These are phyloP conservation scores for Diplodus puntazzo DNA, from an alignment of 2,797 vertebrate genomes.

Conservation along the genomic window DNA sequence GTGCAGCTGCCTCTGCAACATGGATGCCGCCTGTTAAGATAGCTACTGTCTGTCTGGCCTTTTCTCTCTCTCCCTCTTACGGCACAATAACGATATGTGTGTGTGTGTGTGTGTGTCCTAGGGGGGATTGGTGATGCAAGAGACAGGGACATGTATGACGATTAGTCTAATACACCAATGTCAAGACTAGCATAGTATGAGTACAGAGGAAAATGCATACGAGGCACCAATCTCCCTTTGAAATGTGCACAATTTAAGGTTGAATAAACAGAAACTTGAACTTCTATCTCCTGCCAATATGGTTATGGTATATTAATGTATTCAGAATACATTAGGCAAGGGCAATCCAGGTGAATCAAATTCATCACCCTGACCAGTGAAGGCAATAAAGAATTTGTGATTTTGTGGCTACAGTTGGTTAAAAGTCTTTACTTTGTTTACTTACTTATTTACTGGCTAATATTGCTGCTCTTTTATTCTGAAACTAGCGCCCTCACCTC, in stretches of 20 bases:
- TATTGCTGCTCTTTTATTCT: not conserved
- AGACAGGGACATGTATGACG: slow-evolving; percentile 4
- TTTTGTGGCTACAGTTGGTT: not conserved
- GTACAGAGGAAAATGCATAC: not conserved
- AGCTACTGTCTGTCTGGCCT: slow-evolving; percentile 51
- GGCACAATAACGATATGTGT: slow-evolving; percentile 4
- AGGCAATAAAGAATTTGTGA: not conserved
- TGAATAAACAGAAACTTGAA: slow-evolving; percentile 11
- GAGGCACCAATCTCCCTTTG: not conserved
- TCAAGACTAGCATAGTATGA: slow-evolving; percentile 2
- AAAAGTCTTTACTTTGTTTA: not conserved
- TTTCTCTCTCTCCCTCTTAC: not conserved
- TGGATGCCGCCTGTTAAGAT: slow-evolving; percentile 68
- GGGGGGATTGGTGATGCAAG: slow-evolving; percentile 12
- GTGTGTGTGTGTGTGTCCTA: slow-evolving; percentile 48
- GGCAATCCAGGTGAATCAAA: not conserved
- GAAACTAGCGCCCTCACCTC: not conserved
- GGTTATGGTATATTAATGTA: not conserved
- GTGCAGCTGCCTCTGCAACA: slow-evolving; percentile 54
- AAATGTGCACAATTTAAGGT: slow-evolving; percentile 9
- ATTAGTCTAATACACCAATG: slow-evolving; percentile 18
- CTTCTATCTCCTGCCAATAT: slow-evolving; percentile 6
- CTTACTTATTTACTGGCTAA: slow-evolving; percentile 9
- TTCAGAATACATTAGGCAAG: not conserved
- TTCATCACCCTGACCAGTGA: not conserved